Percentiles rank a stretch among this genome's conserved stretches.
These are phyloP conservation scores for Megaustenia siamemsis DNA, from an alignment of 2,888 invertebrate genomes.

Conservation along the genomic window DNA sequence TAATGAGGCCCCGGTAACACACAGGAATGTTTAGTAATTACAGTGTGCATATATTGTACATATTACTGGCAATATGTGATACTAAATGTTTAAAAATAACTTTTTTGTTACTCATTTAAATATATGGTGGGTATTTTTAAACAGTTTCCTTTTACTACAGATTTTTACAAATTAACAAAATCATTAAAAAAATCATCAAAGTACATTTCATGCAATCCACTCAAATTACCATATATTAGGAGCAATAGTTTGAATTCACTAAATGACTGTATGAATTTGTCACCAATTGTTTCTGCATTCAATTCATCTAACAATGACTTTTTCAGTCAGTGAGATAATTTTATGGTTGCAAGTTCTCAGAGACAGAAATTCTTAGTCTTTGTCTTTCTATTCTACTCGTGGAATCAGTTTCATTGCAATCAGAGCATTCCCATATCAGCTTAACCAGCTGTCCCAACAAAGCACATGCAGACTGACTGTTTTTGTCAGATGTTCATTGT, in stretches of 20 bases:
- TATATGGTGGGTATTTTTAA: background rate
- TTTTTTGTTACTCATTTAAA: background rate
- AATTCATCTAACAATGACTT: background rate
- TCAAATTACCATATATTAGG: background rate
- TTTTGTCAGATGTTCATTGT: too few relatives aligned
- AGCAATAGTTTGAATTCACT: background rate
- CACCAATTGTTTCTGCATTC: background rate
- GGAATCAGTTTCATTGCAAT: too few relatives aligned
- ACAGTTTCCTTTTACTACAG: background rate
- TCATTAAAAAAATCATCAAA: background rate
- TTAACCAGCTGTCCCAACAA: too few relatives aligned
- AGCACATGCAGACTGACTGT: too few relatives aligned
- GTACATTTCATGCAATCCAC: background rate
- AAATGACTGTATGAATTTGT: background rate
- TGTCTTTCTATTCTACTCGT: too few relatives aligned
- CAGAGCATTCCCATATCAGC: too few relatives aligned
- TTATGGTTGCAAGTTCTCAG: background rate
- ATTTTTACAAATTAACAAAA: too few relatives aligned
- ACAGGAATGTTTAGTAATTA: too few relatives aligned
- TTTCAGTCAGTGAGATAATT: background rate
- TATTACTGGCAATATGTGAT: background rate
- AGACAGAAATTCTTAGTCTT: too few relatives aligned
- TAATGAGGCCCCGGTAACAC: too few relatives aligned
- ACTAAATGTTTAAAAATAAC: background rate
- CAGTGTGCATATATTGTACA: too few relatives aligned